Base-by-base conservation (phyloP, 2,888 invertebrate genomes). In the Yponomeuta evonymella region DNA sequence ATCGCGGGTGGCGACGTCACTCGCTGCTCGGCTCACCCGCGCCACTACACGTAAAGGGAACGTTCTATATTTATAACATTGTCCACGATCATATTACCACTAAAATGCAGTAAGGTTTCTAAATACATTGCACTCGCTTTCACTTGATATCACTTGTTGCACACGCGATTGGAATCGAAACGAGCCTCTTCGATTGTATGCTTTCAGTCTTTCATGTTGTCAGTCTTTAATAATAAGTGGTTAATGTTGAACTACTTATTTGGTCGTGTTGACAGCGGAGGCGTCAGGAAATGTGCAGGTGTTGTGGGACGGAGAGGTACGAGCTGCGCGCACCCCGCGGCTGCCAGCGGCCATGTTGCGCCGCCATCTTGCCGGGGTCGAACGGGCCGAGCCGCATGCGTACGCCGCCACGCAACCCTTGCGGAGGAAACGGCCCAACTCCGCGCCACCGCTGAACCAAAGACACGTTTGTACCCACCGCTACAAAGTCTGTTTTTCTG, bases 321-420 rank as follows among this genome's bases (percentile, higher is more conserved):
- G 87, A 29, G 48, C 67, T n/a, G 65, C 70, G 83, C 83, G 84
- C 90, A 90, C 89, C 89, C 89, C 87, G 89, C 88, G 89, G 86
- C 90, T 88, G 89, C 88, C 87, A 91, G 89, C 91, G 87, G 93
- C 92, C 92, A 93, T 92, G 88, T 92, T 90, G 88, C 83, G 84
- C 88, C 89, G 93, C 92, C 93, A 93, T 93, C 88, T 93, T 93
- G 88, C 88, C 83, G 82, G 87, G 85, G 85, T 86, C 85, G 86
- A 83, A 84, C 81, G 82, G 85, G 86, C 85, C 84, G 85, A 85
- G 86, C 89, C 90, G 92, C 92, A 92, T 90, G 92, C 90, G 90
- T 90, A 87, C 89, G 88, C 83, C 83, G 89, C 88, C 15, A n/a
- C 30, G 87, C 88, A 87, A 83, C 83, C 81, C 81, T 79, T 79